Conservation (phyloP, 2,888 invertebrate genomes). For the Troilus luridus region DNA sequence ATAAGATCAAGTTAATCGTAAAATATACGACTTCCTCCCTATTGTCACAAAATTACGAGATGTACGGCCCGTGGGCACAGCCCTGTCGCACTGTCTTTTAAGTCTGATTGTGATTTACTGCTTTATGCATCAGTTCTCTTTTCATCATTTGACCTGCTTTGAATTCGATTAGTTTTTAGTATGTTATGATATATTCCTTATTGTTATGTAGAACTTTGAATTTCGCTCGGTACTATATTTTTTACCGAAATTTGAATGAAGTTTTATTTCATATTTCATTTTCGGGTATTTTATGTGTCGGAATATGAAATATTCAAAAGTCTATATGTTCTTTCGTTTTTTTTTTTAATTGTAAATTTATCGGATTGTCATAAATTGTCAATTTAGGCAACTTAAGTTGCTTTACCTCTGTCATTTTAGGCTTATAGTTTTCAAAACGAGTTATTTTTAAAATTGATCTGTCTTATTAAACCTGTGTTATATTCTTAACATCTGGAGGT, state of each 20-base stretch:
- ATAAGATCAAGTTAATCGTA: conserved; percentile 20
- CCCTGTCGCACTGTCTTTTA: neutral
- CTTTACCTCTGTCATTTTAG: too few species aligned
- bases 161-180: conserved; percentile 19
- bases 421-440: too few species aligned
- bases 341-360: neutral
- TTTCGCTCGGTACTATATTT: neutral
- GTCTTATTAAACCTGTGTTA: too few species aligned
- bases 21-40: conserved; percentile 29
- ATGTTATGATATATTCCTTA: neutral
- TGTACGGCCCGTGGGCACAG: conserved; percentile 10
- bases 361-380: too few species aligned
- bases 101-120: conserved; percentile 42
- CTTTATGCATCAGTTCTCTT: neutral
- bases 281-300: too few species aligned
- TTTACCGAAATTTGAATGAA: too few species aligned
- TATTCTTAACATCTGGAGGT: too few species aligned
- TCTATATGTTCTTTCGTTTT: neutral
- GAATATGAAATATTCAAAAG: neutral
- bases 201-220: neutral
- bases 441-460: too few species aligned
- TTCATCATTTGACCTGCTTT: neutral
- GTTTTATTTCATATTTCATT: too few species aligned
- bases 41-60: conserved; percentile 30
- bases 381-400: too few species aligned